phyloP scores from a whole-genome alignment of 2,797 vertebrate species.

The Catamblyrhynchus diadema region DNA sequence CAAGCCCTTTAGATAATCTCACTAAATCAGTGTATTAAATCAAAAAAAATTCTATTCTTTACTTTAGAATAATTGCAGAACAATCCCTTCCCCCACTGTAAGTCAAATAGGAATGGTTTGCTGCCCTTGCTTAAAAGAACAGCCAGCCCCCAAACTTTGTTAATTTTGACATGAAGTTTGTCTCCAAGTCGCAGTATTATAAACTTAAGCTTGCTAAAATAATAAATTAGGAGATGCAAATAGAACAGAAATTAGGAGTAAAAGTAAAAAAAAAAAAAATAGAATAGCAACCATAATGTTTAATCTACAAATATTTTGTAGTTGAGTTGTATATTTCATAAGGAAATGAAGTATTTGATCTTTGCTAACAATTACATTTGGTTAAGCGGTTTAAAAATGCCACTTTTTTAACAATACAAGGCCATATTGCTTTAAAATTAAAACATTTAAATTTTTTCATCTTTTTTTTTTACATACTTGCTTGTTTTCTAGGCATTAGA shows the following conservation, averaged over 20 bases:
- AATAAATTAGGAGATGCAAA: neutral
- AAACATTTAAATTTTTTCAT: neutral
- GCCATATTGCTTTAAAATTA: neutral
- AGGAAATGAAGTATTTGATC: neutral
- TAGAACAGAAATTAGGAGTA: neutral
- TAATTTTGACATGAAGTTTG: neutral
- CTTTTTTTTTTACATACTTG: neutral
- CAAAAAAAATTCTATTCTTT: neutral
- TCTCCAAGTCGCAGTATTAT: rapidly evolving
- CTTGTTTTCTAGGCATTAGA: constrained; percentile 27
- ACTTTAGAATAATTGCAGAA: neutral
- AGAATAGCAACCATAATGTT: neutral
- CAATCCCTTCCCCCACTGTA: neutral
- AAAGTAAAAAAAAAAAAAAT: neutral
- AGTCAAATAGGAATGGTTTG: neutral
- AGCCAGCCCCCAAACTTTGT: neutral
- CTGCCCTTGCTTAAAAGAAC: neutral
- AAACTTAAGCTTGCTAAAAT: neutral
- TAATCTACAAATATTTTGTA: neutral
- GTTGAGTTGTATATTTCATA: neutral
- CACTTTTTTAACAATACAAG: neutral
- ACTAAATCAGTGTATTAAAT: neutral
- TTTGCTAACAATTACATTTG: neutral
- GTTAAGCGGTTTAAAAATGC: neutral
- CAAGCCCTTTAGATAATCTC: neutral